Evolutionary conservation across 2,888 invertebrate species (phyloP).

Genomic region (Coelinius sp.): DNA sequence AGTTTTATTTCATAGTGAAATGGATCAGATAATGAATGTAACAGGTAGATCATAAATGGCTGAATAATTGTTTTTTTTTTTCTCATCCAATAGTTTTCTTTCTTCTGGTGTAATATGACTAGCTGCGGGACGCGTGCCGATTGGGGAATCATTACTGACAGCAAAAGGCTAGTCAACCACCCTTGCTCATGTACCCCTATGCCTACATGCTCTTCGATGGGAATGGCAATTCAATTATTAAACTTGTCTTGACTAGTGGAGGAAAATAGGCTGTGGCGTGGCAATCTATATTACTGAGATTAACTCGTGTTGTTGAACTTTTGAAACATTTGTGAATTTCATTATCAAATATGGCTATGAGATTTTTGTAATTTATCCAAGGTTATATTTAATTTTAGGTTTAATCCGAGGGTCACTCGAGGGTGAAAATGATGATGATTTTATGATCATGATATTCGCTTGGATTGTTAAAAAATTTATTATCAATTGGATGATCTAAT

Average conservation of each 20-base stretch:
- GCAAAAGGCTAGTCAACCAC: slow-evolving; percentile 28
- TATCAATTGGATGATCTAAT: neutral
- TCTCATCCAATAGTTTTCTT: neutral
- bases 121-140: slow-evolving; percentile 26
- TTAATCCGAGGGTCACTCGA: neutral
- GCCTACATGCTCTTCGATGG: slow-evolving; percentile 13
- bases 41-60: slow-evolving; percentile 1
- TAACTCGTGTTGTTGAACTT: neutral
- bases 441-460: neutral
- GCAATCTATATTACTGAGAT: slow-evolving; percentile 8
- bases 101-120: neutral
- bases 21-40: slow-evolving; percentile 19
- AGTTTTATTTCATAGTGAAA: neutral
- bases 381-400: neutral
- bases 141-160: neutral
- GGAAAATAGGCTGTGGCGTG: slow-evolving; percentile 15
- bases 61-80: slow-evolving; percentile 2
- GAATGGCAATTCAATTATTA: slow-evolving; percentile 34
- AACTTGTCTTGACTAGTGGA: slow-evolving; percentile 13
- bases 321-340: neutral
- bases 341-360: neutral
- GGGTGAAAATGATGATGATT: neutral
- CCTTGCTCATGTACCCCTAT: slow-evolving; percentile 5
- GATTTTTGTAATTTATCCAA: neutral
- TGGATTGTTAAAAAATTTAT: neutral